Evolutionary conservation across 2,888 invertebrate genomes (phyloP), one percentile per base, ranked within the genome.

Genomic region (Diaprepes abbreviatus): DNA sequence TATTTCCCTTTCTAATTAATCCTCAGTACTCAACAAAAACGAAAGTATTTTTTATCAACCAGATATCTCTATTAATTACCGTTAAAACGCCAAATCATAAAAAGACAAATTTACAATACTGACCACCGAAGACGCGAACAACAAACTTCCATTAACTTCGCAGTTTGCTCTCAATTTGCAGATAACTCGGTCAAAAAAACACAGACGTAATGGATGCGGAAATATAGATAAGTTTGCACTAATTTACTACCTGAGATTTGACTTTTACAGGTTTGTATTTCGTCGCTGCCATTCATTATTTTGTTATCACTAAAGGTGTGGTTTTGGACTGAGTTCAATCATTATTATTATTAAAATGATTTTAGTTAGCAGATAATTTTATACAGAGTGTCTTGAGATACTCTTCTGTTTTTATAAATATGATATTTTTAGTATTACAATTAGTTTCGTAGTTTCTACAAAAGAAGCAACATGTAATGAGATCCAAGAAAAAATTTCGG

Each of bases 111-210:
- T 19, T 4, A 54, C 33, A 19, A 35, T 9, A 31, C 9, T 43
- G 74, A 72, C 76, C 76, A 71, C 74, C 74, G 68, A 57, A 66
- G 68, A 60, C 40, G 67, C 45, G 59, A 67, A 76, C 76, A 76
- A 58, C 73, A 63, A 75, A 75, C 73, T 68, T 68, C 76, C 76
- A 76, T 76, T 76, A 76, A 70, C 66, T 70, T 73, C 59, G 43
- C 54, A 54, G 19, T 35, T 35, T 54, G 57, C 65, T 58, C 67
- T 54, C 71, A 70, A 69, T 74, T 74, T 58, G 71, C 72, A 64
- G 75, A 74, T 74, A 73, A 74, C 58, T 65, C 35, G 38, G 12
- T 28, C 52, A 50, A 45, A 62, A 24, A 3, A 7, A 4, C 48
- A 9, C 28, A 12, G 24, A 17, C 28, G 33, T 43, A 59, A 40